phyloP scores from a whole-genome alignment of 2,888 invertebrate species.

The Rhogogaster chlorosoma region DNA sequence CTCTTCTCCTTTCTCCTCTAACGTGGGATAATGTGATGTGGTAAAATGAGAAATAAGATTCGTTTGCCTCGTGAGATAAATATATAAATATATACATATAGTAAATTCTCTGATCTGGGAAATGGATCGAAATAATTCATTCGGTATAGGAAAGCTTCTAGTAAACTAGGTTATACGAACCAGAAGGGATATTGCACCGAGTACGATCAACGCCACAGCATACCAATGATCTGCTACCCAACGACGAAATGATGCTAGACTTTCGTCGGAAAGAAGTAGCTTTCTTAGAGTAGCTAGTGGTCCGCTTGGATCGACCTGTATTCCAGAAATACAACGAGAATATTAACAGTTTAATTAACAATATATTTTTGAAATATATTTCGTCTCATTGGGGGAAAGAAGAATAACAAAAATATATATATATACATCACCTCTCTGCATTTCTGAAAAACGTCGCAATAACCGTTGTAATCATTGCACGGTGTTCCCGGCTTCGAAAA shows the following conservation, averaged over 20 bases:
- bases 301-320: constrained; percentile 92
- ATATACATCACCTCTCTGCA: constrained; percentile 91
- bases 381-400: neutral
- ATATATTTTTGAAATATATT: neutral
- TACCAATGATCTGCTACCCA: constrained; percentile 97
- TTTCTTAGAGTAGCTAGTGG: constrained; percentile 94
- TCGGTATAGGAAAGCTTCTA: constrained; percentile 34
- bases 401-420: no score
- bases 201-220: constrained; percentile 88
- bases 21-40: neutral
- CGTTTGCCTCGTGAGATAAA: neutral
- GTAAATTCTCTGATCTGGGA: neutral
- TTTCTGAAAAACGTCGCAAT: constrained; percentile 86
- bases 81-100: neutral
- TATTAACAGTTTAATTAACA: neutral
- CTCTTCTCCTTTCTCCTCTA: constrained; percentile 30
- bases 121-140: constrained; percentile 28
- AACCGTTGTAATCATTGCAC: constrained; percentile 95
- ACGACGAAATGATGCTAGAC: constrained; percentile 91
- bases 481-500: constrained; percentile 96
- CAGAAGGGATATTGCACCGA: constrained; percentile 88
- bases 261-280: constrained; percentile 92
- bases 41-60: neutral
- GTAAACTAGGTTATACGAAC: constrained; percentile 81
- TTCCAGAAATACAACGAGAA: neutral